A percentile compares a stretch with the other conserved stretches of the same genome.
Evolutionary conservation across 2,888 invertebrate genomes (phyloP).

Genomic region (Microplitis deprimator): DNA sequence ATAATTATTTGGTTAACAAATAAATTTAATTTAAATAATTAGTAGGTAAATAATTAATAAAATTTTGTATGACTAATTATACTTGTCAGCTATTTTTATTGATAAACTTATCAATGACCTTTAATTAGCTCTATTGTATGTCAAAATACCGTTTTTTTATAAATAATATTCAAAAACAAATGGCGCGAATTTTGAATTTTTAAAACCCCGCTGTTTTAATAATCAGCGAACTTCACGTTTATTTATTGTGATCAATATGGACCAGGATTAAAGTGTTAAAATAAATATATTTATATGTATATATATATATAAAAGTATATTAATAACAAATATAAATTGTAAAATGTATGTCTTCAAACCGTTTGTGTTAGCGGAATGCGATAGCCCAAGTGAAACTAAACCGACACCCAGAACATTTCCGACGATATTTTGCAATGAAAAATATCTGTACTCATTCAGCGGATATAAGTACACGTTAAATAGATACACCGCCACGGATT

Average conservation of each 20-base stretch:
- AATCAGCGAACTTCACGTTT: not conserved
- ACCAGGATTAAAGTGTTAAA: not conserved
- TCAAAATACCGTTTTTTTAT: too few relatives aligned
- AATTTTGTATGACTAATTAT: too few relatives aligned
- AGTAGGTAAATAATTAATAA: too few relatives aligned
- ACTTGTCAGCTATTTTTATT: too few relatives aligned
- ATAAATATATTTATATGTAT: too few relatives aligned
- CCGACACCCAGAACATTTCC: not conserved
- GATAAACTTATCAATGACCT: too few relatives aligned
- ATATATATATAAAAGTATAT: not conserved
- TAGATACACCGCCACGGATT: not conserved
- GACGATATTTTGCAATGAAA: not conserved
- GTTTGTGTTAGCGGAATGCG: not conserved
- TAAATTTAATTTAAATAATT: too few relatives aligned
- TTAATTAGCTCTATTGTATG: too few relatives aligned
- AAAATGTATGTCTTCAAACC: not conserved
- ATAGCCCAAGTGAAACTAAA: not conserved
- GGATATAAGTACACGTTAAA: not conserved
- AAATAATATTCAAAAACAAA: not conserved
- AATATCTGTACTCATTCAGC: not conserved
- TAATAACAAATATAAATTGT: not conserved
- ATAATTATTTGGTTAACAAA: too few relatives aligned
- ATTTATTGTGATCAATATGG: not conserved
- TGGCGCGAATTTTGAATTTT: not conserved
- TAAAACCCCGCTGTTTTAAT: not conserved